Conservation (phyloP, 2,797 vertebrate genomes). For the Amblyraja radiata region DNA sequence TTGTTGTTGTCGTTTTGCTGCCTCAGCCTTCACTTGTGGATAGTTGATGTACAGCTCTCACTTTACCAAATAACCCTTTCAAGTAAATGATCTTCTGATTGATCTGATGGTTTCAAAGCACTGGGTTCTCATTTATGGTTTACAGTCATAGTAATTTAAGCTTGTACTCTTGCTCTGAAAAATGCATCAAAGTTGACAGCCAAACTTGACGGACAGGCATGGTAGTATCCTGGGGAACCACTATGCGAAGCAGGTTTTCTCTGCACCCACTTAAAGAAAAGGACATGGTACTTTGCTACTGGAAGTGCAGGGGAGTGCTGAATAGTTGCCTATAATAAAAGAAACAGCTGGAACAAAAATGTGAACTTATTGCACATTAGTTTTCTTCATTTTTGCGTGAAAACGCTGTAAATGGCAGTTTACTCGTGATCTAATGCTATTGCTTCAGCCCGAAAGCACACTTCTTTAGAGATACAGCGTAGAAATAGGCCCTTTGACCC, state of each 20-base stretch:
- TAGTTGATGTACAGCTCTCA: slow-evolving; percentile 64
- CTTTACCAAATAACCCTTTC: slow-evolving; percentile 72
- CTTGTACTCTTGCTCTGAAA: slow-evolving; percentile 71
- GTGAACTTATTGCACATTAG: neutral
- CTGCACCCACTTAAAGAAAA: neutral
- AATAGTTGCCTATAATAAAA: neutral
- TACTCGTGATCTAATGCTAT: neutral
- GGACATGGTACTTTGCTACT: neutral
- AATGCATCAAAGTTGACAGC: slow-evolving; percentile 86
- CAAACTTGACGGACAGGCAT: slow-evolving; percentile 66
- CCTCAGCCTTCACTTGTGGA: slow-evolving; percentile 69
- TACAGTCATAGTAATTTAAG: slow-evolving; percentile 63
- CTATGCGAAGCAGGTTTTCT: slow-evolving; percentile 16
- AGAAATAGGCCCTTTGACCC: too few relatives aligned
- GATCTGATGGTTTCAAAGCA: slow-evolving; percentile 76
- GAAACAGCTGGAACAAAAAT: neutral
- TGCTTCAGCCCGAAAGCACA: neutral
- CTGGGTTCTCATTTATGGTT: slow-evolving; percentile 63
- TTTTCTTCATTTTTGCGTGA: neutral
- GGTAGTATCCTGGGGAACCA: slow-evolving; percentile 62
- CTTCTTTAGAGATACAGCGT: too few relatives aligned
- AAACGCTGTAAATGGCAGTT: neutral
- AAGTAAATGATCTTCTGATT: slow-evolving; percentile 83
- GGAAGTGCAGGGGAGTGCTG: neutral
- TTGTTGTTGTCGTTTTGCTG: slow-evolving; percentile 79